Percentiles rank a stretch among this genome's conserved stretches.
These are phyloP conservation scores for Bos taurus DNA, from an alignment of 2,113 vertebrate species.

Conservation along the genomic window ARS-UCD2.0 NC_037333.1:13337001-13337500, in stretches of 20 bases:
- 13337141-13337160: not conserved
- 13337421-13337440: not conserved
- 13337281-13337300: not conserved
- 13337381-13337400: not conserved
- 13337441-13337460: not conserved
- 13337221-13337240: not conserved
- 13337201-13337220: not conserved
- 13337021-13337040: not conserved
- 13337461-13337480: not conserved
- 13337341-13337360: not conserved
- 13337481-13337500: not conserved
- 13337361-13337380: not conserved
- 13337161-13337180: not conserved
- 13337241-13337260: not conserved
- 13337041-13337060: not conserved
- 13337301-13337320: not conserved
- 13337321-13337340: not conserved
- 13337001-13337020: not conserved
- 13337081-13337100: not conserved
- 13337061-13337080: not conserved
- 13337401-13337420: not conserved
- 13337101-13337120: not conserved
- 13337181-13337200: not conserved
- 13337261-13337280: not conserved
- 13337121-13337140: not conserved